These are phyloP conservation scores for Pilophorus perplexus DNA, from an alignment of 2,888 invertebrate genomes.

Conservation along the genomic window DNA sequence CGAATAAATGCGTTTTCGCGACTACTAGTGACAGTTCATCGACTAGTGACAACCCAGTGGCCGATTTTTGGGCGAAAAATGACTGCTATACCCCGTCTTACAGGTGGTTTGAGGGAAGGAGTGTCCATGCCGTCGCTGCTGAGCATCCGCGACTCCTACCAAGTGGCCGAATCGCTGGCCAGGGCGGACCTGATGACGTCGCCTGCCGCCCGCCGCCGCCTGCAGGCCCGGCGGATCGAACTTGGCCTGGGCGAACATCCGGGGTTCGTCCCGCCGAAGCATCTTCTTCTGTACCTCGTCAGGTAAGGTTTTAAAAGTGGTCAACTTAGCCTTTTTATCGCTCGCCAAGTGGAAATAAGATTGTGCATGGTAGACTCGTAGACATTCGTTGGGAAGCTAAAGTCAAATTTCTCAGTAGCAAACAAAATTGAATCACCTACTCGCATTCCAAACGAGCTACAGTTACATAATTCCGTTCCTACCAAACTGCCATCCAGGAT, in stretches of 20 bases:
- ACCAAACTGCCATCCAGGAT: too few species aligned
- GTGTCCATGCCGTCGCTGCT: conserved; percentile 46
- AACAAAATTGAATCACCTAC: too few species aligned
- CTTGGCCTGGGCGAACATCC: conserved; percentile 54
- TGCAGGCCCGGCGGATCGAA: conserved; percentile 59
- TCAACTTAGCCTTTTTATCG: neutral
- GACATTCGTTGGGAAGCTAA: too few species aligned
- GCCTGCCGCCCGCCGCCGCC: conserved; percentile 57
- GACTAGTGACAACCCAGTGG: too few species aligned
- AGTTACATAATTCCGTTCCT: too few species aligned
- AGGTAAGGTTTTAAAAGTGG: conserved; percentile 59
- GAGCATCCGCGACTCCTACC: conserved; percentile 55
- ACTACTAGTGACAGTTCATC: too few species aligned
- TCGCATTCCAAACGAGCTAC: too few species aligned
- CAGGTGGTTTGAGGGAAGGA: conserved; percentile 44
- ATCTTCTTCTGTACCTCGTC: conserved; percentile 63
- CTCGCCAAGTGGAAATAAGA: too few species aligned
- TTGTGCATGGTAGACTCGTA: too few species aligned
- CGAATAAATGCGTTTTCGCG: too few species aligned
- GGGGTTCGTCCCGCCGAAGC: conserved; percentile 61
- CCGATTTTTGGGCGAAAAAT: too few species aligned
- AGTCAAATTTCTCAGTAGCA: too few species aligned
- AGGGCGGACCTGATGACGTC: conserved; percentile 60
- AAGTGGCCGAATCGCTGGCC: conserved; percentile 60
- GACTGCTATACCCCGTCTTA: conserved; percentile 22